phyloP scores from a whole-genome alignment of 2,888 invertebrate genomes.

The Leptarthrus brevirostris region DNA sequence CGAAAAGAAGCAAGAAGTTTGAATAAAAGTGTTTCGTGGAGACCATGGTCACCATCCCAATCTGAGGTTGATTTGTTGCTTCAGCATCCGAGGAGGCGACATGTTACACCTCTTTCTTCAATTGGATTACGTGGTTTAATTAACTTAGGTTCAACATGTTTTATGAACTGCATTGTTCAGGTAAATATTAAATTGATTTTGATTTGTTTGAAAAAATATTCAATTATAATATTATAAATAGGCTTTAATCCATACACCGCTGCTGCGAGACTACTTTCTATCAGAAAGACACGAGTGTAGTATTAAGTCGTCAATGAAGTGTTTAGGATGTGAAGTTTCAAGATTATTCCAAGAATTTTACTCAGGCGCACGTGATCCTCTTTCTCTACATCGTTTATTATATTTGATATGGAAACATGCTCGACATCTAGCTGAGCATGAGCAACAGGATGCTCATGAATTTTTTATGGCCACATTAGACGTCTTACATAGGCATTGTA shows the following conservation, averaged over 20 bases:
- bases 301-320: constrained; percentile 74
- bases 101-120: constrained; percentile 83
- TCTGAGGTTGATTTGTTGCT: constrained; percentile 81
- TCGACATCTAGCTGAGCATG: constrained; percentile 91
- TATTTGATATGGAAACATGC: constrained; percentile 98
- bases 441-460: constrained; percentile 99
- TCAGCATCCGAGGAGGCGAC: constrained; percentile 80
- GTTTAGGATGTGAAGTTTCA: constrained; percentile 96
- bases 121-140: constrained; percentile 93
- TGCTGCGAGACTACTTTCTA: constrained; percentile 94
- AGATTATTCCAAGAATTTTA: constrained; percentile 97
- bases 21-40: constrained; percentile 73
- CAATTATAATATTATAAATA: constrained; percentile 62
- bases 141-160: constrained; percentile 97
- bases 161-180: constrained; percentile 98
- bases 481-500: constrained; percentile 87
- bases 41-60: constrained; percentile 83
- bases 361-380: constrained; percentile 87
- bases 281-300: constrained; percentile 90
- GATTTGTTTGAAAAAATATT: not conserved
- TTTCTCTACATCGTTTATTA: constrained; percentile 88
- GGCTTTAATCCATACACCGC: constrained; percentile 93
- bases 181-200: constrained; percentile 62
- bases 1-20: constrained; percentile 72
- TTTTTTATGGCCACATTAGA: constrained; percentile 97